Evolutionary conservation across 1,140 invertebrate species (phyloP).

Genomic region (Drosophila bifasciata): DNA sequence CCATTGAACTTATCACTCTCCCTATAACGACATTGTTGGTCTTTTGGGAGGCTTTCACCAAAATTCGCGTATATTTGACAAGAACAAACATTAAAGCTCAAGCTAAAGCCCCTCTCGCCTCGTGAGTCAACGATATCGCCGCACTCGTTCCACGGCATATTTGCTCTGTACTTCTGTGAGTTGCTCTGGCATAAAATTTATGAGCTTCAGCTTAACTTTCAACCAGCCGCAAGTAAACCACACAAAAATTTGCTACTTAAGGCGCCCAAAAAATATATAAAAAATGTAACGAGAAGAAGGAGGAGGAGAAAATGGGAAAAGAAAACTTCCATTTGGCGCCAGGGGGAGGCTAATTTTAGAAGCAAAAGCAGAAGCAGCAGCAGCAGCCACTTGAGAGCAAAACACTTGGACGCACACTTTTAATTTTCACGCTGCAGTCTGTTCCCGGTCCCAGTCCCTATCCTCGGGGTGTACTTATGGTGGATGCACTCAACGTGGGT

Average conservation of each 20-base stretch:
- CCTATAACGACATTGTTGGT: not conserved
- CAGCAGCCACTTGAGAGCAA: slow-evolving; percentile 48
- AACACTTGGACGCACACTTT: slow-evolving; percentile 43
- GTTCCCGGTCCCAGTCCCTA: not conserved
- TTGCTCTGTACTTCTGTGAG: not conserved
- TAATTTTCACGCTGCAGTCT: slow-evolving; percentile 43
- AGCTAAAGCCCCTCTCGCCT: slow-evolving; percentile 20
- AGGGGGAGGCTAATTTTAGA: slow-evolving; percentile 55
- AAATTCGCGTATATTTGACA: slow-evolving; percentile 49
- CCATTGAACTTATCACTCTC: slow-evolving; percentile 32
- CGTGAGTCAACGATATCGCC: slow-evolving; percentile 40
- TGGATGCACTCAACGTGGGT: slow-evolving; percentile 16
- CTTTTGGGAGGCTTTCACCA: slow-evolving; percentile 17
- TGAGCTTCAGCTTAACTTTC: slow-evolving; percentile 61
- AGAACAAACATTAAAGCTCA: slow-evolving; percentile 57
- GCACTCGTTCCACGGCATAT: not conserved
- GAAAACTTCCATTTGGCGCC: slow-evolving; percentile 35
- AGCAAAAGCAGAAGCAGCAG: slow-evolving; percentile 3
- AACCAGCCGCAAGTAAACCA: slow-evolving; percentile 48
- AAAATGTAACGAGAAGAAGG: not conserved
- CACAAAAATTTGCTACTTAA: slow-evolving; percentile 50
- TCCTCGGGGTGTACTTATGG: slow-evolving; percentile 22
- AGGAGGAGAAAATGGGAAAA: slow-evolving; percentile 16
- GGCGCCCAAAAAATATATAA: slow-evolving; percentile 22
- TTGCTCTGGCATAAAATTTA: slow-evolving; percentile 59